Base-by-base conservation (phyloP, 2,888 invertebrate species). In the Rhagophthalmus giganteus region DNA sequence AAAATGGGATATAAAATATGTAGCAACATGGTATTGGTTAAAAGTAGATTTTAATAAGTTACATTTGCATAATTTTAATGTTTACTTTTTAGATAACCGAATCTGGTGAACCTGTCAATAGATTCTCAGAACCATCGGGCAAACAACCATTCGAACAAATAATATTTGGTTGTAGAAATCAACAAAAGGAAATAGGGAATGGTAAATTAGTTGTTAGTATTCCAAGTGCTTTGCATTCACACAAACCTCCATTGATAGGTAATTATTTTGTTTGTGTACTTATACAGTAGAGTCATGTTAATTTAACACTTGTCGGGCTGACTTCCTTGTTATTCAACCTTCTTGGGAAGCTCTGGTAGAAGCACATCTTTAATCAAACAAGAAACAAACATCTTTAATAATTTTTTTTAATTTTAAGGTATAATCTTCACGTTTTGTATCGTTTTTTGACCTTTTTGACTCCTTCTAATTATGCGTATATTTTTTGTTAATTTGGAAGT, bases 161-260 rank as follows among this genome's bases (percentile, higher is more conserved):
- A 10, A 77, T 89, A 39, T 75, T 91, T 64, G 88, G 83, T 6
- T 69, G 71, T 9, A 72, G 61, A 57, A 58, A 53, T 44, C 58
- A 68, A 1, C 53, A 51, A 4, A 40, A 57, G 2, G 30, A 54
- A 2, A 58, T 80, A 58, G 72, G 78, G 1, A 71, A 79, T 54
- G 73, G 79, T 2, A 82, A 82, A 68, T 66, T 92, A 31, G 70
- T 96, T 42, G 74, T 90, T 10, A 94, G 94, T 72, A 79, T 94
- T 12, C 96, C 97, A 0, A 94, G 94, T 76, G 87, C 90, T 9
- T 79, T 96, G 49, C 96, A 97, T 75, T 97, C 97, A 0, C 94
- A 95, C 71, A 98, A 98, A 75, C 96, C 96, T 27, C 94, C 95
- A 1, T 74, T 97, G 42, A 66, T 80, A 60, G 85, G 88, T 83